These are phyloP conservation scores for Papilio xuthus DNA, from an alignment of 1,140 invertebrate genomes.

Conservation along the genomic window DNA sequence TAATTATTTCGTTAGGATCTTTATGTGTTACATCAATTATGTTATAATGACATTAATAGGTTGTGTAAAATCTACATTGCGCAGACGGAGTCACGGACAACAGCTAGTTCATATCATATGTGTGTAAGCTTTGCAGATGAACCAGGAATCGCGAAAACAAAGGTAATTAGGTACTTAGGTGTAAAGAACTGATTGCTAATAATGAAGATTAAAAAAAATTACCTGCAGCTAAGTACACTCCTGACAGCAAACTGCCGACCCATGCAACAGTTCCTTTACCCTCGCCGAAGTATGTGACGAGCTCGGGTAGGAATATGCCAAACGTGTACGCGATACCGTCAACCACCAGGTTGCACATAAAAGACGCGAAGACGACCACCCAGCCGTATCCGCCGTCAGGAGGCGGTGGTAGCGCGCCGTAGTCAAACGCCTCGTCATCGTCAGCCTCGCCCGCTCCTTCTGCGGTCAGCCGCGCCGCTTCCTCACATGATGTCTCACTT, in stretches of 20 bases:
- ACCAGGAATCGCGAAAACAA: neutral
- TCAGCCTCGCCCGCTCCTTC: slow-evolving; percentile 85
- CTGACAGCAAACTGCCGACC: slow-evolving; percentile 96
- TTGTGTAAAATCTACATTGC: too few relatives aligned
- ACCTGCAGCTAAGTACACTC: slow-evolving; percentile 96
- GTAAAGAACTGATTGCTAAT: neutral
- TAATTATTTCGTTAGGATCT: neutral
- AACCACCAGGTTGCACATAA: slow-evolving; percentile 99
- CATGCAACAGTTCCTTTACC: slow-evolving; percentile 95
- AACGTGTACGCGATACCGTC: slow-evolving; percentile 98
- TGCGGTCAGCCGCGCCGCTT: slow-evolving; percentile 87
- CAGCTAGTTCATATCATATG: neutral
- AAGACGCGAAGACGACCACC: slow-evolving; percentile 97
- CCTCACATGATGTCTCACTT: slow-evolving; percentile 91
- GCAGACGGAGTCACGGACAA: too few relatives aligned
- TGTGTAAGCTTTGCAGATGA: neutral
- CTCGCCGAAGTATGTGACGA: slow-evolving; percentile 91
- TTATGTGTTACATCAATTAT: neutral
- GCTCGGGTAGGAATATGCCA: slow-evolving; percentile 92
- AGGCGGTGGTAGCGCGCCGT: slow-evolving; percentile 90
- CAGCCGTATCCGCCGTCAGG: slow-evolving; percentile 95
- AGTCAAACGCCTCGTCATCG: slow-evolving; percentile 88
- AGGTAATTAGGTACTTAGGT: neutral
- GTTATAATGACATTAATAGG: neutral
- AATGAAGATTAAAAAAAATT: slow-evolving; percentile 58